These are phyloP conservation scores for Neogobius melanostomus DNA, from an alignment of 2,113 vertebrate genomes.

Conservation along the genomic window DNA sequence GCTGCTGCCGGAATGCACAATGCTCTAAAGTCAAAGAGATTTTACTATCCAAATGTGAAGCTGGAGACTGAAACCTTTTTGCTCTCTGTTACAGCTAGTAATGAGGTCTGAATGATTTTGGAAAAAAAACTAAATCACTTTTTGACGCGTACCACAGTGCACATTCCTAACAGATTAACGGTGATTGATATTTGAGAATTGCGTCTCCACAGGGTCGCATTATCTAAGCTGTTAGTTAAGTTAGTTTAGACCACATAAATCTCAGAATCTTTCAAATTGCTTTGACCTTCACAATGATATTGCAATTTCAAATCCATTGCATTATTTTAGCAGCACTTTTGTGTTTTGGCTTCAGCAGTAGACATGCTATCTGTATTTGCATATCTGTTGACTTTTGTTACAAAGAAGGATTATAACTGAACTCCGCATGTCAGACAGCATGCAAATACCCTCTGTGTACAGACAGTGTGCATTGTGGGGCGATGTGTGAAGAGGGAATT, in stretches of 20 bases:
- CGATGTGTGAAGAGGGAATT: constrained; percentile 17
- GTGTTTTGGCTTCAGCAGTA: constrained; percentile 38
- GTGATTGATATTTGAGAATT: too few relatives aligned
- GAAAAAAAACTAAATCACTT: too few relatives aligned
- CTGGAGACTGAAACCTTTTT: background rate
- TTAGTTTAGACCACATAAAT: too few relatives aligned
- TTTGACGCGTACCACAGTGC: too few relatives aligned
- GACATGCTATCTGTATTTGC: constrained; percentile 51
- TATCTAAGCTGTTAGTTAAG: too few relatives aligned
- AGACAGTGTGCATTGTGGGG: constrained; percentile 22
- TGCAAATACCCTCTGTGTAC: constrained; percentile 56
- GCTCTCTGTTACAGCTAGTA: constrained; percentile 3
- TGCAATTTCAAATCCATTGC: too few relatives aligned
- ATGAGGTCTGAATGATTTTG: too few relatives aligned
- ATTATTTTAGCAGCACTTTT: constrained; percentile 5
- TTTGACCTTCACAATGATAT: too few relatives aligned
- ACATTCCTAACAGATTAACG: too few relatives aligned
- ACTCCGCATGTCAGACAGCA: constrained; percentile 29
- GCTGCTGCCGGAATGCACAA: background rate
- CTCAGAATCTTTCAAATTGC: too few relatives aligned
- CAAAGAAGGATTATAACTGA: constrained; percentile 57
- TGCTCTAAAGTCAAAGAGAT: background rate
- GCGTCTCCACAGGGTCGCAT: too few relatives aligned
- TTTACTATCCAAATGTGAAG: background rate
- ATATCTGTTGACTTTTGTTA: constrained; percentile 47